phyloP scores from a whole-genome alignment of 2,113 vertebrate species.

The Amblyornis subalaris region DNA sequence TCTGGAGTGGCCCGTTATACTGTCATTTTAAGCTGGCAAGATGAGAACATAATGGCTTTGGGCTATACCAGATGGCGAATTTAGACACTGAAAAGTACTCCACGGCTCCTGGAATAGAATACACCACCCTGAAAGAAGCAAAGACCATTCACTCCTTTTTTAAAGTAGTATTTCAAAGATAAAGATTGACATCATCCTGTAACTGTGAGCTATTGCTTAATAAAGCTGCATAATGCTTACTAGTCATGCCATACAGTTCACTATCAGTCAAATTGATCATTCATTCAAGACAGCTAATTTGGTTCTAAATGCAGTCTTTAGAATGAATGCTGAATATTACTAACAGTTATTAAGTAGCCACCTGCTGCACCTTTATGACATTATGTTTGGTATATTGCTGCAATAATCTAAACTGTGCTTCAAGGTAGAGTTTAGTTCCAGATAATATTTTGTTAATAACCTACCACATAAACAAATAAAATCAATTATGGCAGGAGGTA shows the following conservation, averaged over 20 bases:
- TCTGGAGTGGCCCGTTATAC: not conserved
- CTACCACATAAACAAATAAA: conserved; percentile 14
- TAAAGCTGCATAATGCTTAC: not conserved
- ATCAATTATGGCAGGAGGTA: conserved; percentile 18
- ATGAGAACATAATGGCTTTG: not conserved
- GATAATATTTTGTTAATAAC: conserved; percentile 25
- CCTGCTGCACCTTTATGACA: not conserved
- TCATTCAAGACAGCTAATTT: not conserved
- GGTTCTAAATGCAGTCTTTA: not conserved
- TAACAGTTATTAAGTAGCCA: not conserved
- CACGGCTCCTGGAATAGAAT: not conserved
- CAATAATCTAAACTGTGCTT: not conserved
- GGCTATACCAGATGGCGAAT: not conserved
- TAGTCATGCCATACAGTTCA: not conserved
- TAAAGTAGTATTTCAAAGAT: not conserved
- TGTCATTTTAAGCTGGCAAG: not conserved
- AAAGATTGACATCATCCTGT: not conserved
- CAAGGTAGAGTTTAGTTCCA: not conserved
- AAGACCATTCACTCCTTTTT: not conserved
- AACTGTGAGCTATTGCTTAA: not conserved
- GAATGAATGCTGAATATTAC: not conserved
- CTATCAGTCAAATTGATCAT: not conserved
- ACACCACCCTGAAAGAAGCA: not conserved
- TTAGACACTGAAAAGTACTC: not conserved
- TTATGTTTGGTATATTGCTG: not conserved